A percentile compares a stretch with the other conserved stretches of the same genome.
These are phyloP conservation scores for Dendrolimus punctatus DNA, from an alignment of 1,140 invertebrate genomes.

Conservation along the genomic window DNA sequence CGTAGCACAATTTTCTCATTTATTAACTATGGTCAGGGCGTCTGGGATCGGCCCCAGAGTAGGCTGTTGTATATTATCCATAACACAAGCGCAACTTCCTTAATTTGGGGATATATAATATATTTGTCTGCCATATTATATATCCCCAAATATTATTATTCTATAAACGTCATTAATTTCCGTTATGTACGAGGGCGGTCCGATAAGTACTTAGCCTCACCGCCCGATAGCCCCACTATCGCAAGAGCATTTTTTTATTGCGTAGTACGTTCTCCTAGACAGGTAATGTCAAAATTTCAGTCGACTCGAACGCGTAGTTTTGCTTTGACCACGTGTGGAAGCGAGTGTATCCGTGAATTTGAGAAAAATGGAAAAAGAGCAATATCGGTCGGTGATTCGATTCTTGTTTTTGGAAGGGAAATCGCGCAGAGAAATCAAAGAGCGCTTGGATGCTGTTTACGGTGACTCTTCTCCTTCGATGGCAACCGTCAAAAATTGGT, in stretches of 20 bases:
- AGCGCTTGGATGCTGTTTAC: too few species aligned
- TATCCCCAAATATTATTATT: too few species aligned
- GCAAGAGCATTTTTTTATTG: not conserved
- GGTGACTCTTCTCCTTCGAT: constrained; percentile 28
- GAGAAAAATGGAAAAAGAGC: constrained; percentile 10
- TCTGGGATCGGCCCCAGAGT: too few species aligned
- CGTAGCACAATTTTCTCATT: too few species aligned
- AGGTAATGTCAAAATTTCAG: constrained; percentile 15
- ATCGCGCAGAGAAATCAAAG: too few species aligned
- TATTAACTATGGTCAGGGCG: too few species aligned
- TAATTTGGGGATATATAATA: too few species aligned
- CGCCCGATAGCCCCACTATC: constrained; percentile 8
- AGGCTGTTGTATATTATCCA: too few species aligned
- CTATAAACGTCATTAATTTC: too few species aligned
- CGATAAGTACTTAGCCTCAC: constrained; percentile 15
- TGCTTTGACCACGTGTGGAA: constrained; percentile 15
- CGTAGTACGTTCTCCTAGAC: constrained; percentile 8
- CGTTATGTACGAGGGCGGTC: constrained; percentile 5
- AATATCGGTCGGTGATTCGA: constrained; percentile 5
- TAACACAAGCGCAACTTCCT: too few species aligned
- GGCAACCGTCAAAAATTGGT: constrained; percentile 30
- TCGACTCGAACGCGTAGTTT: constrained; percentile 12
- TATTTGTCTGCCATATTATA: too few species aligned
- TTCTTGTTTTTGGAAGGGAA: not conserved
- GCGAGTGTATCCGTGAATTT: constrained; percentile 13